Evolutionary conservation across 2,888 invertebrate species (phyloP), one percentile per base, ranked within the genome.

Genomic region (Argyresthia goedartella): DNA sequence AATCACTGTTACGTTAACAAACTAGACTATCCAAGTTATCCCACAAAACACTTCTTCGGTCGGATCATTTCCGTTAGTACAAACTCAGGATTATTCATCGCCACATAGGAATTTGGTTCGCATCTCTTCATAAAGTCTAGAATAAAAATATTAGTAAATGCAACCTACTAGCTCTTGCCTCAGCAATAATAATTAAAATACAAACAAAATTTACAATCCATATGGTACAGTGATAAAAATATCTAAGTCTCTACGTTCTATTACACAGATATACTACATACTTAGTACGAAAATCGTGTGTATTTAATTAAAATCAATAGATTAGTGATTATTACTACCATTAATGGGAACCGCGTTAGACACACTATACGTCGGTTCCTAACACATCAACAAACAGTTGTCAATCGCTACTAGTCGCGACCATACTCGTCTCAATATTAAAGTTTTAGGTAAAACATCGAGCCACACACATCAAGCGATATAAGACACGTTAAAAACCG

Each of bases 111-210:
- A 80, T 84, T 85, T 81, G 85, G 85, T 84, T 84, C 77, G 76
- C 39, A 80, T 79, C 76, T 71, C 36, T 46, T 76, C 81, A 53
- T 50, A 81, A 71, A 59, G 53, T 65, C 80, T 84, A 82, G 69
- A 62, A 76, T 81, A 82, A 81, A 57, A 80, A 81, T 75, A 85
- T 84, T 85, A 85, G 86, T 85, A 85, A 86, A 86, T 85, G 86
- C 86, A 84, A 76, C 67, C 78, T 81, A 81, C 75, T 76, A 71
- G 66, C 73, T 66, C 64, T 60, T 44, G 64, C 68, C 66, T 60
- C 60, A 57, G 62, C 70, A 66, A 71, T 60, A 61, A 60, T 66
- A 60, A 56, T 46, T n/a, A 16, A 36, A 58, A 60, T 56, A 56
- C 65, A 56, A 60, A 70, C 76, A 69, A 76, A 77, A 78, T 78